Conservation (phyloP, 2,797 vertebrate species). For the Emydoidea blandingii region DNA sequence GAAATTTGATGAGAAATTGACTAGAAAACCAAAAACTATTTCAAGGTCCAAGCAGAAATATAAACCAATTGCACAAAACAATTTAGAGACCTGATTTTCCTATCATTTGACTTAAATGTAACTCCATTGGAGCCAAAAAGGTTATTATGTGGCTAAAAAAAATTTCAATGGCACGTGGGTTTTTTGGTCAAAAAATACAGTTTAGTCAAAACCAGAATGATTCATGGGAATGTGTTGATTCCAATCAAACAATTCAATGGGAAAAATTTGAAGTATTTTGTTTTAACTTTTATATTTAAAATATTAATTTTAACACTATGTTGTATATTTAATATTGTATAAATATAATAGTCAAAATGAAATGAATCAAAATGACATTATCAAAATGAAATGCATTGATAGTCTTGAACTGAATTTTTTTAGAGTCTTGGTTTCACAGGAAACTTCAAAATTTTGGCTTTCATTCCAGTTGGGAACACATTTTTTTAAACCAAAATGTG, state of each 20-base stretch:
- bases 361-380: not conserved
- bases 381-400: not conserved
- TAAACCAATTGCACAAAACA: not conserved
- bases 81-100: not conserved
- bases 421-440: not conserved
- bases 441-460: not conserved
- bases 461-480: not conserved
- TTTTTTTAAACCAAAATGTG: not conserved
- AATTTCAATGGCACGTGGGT: not conserved
- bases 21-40: not conserved
- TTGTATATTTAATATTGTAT: not conserved
- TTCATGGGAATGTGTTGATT: not conserved
- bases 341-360: not conserved
- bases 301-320: not conserved
- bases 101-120: not conserved
- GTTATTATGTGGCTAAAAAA: accelerated
- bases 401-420: not conserved
- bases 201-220: not conserved
- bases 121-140: not conserved
- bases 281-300: not conserved
- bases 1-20: not conserved
- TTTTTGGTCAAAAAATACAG: not conserved
- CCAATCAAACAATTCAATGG: not conserved
- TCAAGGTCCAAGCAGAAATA: not conserved
- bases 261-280: not conserved